Conservation (phyloP, 2,888 invertebrate species). For the Leptinotarsa rubiginosa region DNA sequence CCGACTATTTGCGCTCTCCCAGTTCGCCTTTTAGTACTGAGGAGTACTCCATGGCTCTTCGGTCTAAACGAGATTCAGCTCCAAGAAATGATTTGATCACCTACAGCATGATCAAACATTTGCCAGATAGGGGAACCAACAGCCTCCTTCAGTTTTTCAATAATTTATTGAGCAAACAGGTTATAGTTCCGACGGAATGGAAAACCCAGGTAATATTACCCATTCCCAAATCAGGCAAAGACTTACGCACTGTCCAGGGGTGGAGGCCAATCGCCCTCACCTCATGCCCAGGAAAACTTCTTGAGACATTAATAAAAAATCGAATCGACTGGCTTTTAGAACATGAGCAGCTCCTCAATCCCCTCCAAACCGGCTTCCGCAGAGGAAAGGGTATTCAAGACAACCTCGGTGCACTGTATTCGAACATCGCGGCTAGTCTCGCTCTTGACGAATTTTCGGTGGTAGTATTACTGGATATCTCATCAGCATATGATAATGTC, state of each 20-base stretch:
- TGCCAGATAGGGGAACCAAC: not conserved
- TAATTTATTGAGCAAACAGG: not conserved
- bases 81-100: not conserved
- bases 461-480: constrained; percentile 3
- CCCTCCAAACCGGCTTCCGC: constrained; percentile 9
- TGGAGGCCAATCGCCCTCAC: constrained; percentile 20
- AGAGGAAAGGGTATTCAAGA: constrained; percentile 11
- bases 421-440: not conserved
- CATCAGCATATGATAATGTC: constrained; percentile 21
- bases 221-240: not conserved
- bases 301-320: constrained; percentile 19
- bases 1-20: not conserved
- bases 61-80: not conserved
- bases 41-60: not conserved
- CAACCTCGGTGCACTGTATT: constrained; percentile 8
- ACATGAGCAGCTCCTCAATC: not conserved
- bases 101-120: not conserved
- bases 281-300: constrained; percentile 4
- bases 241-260: not conserved
- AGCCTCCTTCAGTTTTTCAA: not conserved
- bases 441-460: constrained; percentile 6
- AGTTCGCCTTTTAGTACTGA: not conserved
- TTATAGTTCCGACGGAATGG: not conserved
- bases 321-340: constrained; percentile 19
- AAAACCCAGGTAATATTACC: not conserved